Evolutionary conservation across 2,888 invertebrate species (phyloP), one percentile per base, ranked within the genome.

Genomic region (Notodonta dromedarius): DNA sequence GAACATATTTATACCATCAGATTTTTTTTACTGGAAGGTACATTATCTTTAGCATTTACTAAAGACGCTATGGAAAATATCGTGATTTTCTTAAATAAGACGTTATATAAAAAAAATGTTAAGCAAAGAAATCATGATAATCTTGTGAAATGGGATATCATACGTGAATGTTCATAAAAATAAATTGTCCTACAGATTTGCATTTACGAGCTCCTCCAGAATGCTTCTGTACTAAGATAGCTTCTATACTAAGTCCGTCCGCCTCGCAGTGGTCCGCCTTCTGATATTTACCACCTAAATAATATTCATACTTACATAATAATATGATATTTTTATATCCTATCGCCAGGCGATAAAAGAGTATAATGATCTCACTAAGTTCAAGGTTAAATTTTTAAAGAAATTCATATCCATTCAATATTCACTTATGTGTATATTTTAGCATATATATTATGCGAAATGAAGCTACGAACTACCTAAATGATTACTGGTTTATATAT

Each of bases 101-200:
- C 24, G 1, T 24, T 2, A 24, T 24, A 24, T 24, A 24, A 24
- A 24, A 24, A 24, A 24, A 24, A 24, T 24, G 24, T 24, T 24
- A 24, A 24, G 24, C 24, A 24, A 24, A 24, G 24, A 58, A 52
- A 52, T 60, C 51, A 13, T 61, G 59, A 65, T 69, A 59, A 65
- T 57, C 16, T 58, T 56, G 64, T 65, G 69, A 61, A 61, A 67
- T 63, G 65, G 24, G 60, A 64, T 67, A 63, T 63, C 57, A 46
- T 57, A 60, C 55, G 14, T 74, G 67, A 68, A 66, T 65, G 62
- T 59, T 67, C 56, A 65, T 71, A 59, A 67, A 24, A 69, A 74
- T 71, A 60, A 70, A 71, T 69, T 60, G 61, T 67, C 57, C 40
- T 39, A 61, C 58, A 65, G 61, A 67, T 69, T 72, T 35, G 35